A percentile compares a stretch with the other conserved stretches of the same genome.
Conservation (phyloP, 2,113 vertebrate genomes). For the Corvus hawaiiensis region DNA sequence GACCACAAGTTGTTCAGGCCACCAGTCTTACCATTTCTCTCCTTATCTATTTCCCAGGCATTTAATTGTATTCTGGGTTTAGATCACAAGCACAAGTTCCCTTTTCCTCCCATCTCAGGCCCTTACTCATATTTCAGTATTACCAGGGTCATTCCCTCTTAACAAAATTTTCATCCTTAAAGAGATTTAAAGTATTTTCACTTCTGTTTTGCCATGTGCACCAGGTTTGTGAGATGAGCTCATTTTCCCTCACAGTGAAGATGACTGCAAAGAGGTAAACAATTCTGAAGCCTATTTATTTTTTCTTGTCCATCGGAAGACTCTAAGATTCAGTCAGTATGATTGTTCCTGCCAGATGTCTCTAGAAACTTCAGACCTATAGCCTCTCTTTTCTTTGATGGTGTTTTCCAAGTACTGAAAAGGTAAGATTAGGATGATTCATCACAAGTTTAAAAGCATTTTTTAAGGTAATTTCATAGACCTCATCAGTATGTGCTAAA, state of each 20-base stretch:
- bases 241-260: neutral
- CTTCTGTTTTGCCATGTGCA: neutral
- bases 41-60: neutral
- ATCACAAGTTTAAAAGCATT: neutral
- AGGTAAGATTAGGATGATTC: neutral
- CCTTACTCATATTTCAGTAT: neutral
- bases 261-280: neutral
- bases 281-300: neutral
- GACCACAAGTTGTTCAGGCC: neutral
- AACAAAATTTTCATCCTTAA: neutral
- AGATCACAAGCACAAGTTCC: neutral
- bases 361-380: neutral
- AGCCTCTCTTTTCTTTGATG: neutral
- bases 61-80: neutral
- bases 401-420: neutral
- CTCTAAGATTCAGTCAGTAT: neutral
- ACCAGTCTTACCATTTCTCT: neutral
- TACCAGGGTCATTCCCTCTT: neutral
- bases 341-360: neutral
- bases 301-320: neutral
- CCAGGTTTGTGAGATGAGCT: neutral
- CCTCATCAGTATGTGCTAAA: neutral
- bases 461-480: neutral
- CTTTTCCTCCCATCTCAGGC: neutral
- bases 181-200: neutral